phyloP scores from a whole-genome alignment of 2,888 invertebrate species.

The Octonoba sinensis region DNA sequence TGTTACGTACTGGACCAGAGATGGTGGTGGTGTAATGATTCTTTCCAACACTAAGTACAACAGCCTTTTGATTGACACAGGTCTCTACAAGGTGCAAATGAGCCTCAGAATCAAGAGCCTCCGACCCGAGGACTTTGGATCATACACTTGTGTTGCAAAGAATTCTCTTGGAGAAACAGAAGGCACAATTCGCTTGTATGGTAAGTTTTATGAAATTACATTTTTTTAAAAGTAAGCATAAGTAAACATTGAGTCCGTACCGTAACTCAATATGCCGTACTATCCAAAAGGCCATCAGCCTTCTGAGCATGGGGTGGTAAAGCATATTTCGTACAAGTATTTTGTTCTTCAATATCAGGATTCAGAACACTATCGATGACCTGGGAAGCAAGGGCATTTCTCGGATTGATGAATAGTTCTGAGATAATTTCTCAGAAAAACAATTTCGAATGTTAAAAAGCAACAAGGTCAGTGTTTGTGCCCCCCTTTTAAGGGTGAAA shows the following conservation, averaged over 20 bases:
- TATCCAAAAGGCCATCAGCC: no score
- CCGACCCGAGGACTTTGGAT: constrained; percentile 86
- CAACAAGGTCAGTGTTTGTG: no score
- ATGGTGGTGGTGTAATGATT: constrained; percentile 86
- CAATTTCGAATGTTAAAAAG: no score
- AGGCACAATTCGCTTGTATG: constrained; percentile 90
- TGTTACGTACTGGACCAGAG: constrained; percentile 86
- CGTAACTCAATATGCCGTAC: no score
- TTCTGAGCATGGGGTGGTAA: no score
- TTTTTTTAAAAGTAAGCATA: background rate
- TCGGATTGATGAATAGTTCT: no score
- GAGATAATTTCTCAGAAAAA: no score
- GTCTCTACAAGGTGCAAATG: constrained; percentile 90
- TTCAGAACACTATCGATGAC: no score
- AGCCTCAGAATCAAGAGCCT: constrained; percentile 87
- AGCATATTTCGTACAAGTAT: no score
- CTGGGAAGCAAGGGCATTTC: no score
- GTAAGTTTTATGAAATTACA: constrained; percentile 22
- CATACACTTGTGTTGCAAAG: constrained; percentile 93
- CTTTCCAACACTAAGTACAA: constrained; percentile 89
- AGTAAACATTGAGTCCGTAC: background rate
- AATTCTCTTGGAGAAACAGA: constrained; percentile 94
- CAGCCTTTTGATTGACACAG: constrained; percentile 49
- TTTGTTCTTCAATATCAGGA: no score
- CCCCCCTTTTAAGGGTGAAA: no score